Base-by-base conservation (phyloP, 2,797 vertebrate species). In the Allobates femoralis region DNA sequence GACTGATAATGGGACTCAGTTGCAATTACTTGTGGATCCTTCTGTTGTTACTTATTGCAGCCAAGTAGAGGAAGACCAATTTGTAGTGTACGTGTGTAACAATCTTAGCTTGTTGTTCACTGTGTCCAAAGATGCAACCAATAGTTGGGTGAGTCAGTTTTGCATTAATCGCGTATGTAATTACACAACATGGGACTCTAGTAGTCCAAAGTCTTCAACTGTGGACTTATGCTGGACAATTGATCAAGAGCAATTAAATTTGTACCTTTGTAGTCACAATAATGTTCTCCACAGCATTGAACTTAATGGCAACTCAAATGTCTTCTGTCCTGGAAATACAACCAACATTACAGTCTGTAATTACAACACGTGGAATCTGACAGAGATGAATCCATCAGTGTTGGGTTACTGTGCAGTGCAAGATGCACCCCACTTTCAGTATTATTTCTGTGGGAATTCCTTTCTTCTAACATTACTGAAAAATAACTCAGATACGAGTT, bases 141-240 rank as follows among this genome's bases (percentile, higher is more conserved):
- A 80, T 58, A 87, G 66, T 51, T 87, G 86, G 86, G 30, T 87
- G 30, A 10, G 62, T 16, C 37, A 41, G n/a, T 84, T 75, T 34
- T 87, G 86, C 80, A 15, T 30, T 64, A 30, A 10, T 12, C 76
- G 58, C 15, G n/a, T 84, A 5, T 87, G 86, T 73, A 87, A 87
- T 50, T 80, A 79, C 18, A 74, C 66, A 32, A 16, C 37, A 41
- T 87, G 81, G 86, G 30, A 50, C 46, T 46, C 32, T 3, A 32
- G 16, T 53, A 32, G 6, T 1, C 53, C 30, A 18, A 41, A 64
- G 18, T 2, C 51, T 23, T 26, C 16, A n/a, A 11, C 30, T 46
- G 64, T 87, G 32, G n/a, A 50, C 46, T 58, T 87, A 4, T 87
- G 86, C 32, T 46, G 66, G 81, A 12, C 64, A 15, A 80, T 87